Percentiles rank a stretch among this genome's conserved stretches.
phyloP scores from a whole-genome alignment of 92 coral and sea anemone species.

The Scolanthus callimorphus region DNA sequence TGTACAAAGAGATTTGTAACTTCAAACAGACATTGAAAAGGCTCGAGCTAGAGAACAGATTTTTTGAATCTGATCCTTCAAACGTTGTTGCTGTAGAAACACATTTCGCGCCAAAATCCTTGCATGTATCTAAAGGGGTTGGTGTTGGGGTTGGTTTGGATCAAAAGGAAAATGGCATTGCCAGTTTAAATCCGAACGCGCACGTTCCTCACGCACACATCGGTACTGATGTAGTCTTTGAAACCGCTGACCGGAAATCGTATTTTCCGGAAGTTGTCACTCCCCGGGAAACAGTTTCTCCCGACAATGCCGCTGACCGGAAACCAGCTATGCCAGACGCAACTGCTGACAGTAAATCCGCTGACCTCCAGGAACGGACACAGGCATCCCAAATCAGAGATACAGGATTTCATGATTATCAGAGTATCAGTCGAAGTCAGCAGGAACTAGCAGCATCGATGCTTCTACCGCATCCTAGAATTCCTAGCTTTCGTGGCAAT shows the following conservation, averaged over 20 bases:
- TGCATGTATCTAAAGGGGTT: not conserved
- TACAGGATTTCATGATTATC: not conserved
- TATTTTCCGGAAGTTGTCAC: not conserved
- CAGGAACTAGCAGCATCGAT: constrained; percentile 51
- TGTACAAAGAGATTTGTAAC: constrained; percentile 28
- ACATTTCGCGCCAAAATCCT: not conserved
- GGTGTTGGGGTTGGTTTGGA: not conserved
- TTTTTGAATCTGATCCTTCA: not conserved
- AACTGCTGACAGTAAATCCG: not conserved
- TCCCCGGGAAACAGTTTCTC: not conserved
- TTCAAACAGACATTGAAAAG: constrained; percentile 43
- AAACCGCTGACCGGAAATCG: not conserved
- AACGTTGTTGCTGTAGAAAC: not conserved
- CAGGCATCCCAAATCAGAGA: not conserved
- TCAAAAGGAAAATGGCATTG: not conserved
- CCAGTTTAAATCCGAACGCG: not conserved
- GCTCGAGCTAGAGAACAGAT: constrained; percentile 45
- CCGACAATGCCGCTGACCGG: constrained; percentile 2
- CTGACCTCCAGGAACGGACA: not conserved
- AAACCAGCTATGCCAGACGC: not conserved
- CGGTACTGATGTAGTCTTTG: no score
- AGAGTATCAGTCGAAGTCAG: constrained; percentile 7
- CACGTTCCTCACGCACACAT: no score
- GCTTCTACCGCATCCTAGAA: constrained; percentile 42
- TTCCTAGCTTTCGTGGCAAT: constrained; percentile 43